Percentiles rank a stretch among this genome's conserved stretches.
phyloP scores from a whole-genome alignment of 2,113 vertebrate genomes.

The Pseudopodoces humilis region DNA sequence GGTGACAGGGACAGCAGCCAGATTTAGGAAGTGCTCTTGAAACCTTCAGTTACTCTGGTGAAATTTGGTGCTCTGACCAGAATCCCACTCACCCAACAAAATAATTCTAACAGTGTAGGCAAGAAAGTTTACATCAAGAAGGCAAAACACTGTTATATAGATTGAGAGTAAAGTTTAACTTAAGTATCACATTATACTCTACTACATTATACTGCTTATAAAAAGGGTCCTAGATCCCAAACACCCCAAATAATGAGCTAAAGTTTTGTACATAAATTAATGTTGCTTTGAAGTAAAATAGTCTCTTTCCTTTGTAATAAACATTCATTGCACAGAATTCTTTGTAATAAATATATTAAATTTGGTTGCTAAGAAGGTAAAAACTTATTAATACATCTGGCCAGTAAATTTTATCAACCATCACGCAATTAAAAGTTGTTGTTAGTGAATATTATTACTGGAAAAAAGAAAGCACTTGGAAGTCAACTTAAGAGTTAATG shows the following conservation, averaged over 20 bases:
- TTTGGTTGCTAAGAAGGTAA: constrained; percentile 68
- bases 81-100: neutral
- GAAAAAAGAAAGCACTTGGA: constrained; percentile 48
- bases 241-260: constrained; percentile 32
- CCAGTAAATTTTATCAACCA: constrained; percentile 35
- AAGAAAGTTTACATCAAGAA: constrained; percentile 17
- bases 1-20: neutral
- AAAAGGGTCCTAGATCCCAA: constrained; percentile 45
- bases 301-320: constrained; percentile 58
- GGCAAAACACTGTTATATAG: constrained; percentile 20
- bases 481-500: constrained; percentile 29
- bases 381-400: constrained; percentile 52
- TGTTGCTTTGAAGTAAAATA: constrained; percentile 66
- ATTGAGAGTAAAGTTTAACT: constrained; percentile 34
- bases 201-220: constrained; percentile 34
- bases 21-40: neutral
- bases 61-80: neutral
- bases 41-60: neutral
- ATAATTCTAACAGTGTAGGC: neutral
- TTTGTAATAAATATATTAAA: constrained; percentile 72
- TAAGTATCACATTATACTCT: constrained; percentile 29
- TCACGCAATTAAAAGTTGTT: constrained; percentile 9
- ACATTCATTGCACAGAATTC: constrained; percentile 60
- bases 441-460: constrained; percentile 39
- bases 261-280: constrained; percentile 64